Conservation (phyloP, 2,888 invertebrate genomes). For the Gasteruption jaculator region DNA sequence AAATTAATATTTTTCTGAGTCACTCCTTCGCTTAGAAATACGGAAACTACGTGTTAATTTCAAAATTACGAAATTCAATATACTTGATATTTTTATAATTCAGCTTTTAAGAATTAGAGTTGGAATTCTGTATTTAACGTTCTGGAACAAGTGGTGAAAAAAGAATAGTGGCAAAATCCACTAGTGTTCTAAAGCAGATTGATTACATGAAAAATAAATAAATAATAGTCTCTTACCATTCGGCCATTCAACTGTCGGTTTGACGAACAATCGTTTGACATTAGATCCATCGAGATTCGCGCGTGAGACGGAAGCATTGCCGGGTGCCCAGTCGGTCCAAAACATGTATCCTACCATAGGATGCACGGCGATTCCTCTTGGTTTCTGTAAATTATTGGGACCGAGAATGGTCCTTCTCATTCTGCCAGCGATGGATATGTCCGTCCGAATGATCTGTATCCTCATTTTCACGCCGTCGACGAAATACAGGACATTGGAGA, state of each 20-base stretch:
- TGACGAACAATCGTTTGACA: constrained; percentile 62
- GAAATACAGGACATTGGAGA: constrained; percentile 80
- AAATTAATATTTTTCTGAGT: too few species aligned
- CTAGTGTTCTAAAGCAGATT: not conserved
- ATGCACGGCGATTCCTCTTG: constrained; percentile 79
- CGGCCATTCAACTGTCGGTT: constrained; percentile 74
- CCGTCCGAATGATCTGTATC: constrained; percentile 76
- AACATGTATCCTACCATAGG: constrained; percentile 76
- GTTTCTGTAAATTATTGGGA: constrained; percentile 63
- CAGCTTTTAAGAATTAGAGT: too few species aligned
- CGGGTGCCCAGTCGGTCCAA: constrained; percentile 85
- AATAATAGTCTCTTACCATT: too few species aligned
- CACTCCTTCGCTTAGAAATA: too few species aligned
- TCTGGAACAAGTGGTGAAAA: not conserved
- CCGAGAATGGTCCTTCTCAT: constrained; percentile 76
- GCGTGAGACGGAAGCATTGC: constrained; percentile 72
- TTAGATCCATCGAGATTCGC: constrained; percentile 76
- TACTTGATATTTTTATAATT: too few species aligned
- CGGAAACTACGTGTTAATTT: too few species aligned
- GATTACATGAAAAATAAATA: too few species aligned
- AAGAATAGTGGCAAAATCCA: too few species aligned
- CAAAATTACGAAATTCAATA: too few species aligned
- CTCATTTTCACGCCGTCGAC: constrained; percentile 75
- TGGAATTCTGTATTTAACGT: not conserved
- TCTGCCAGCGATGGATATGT: constrained; percentile 59